Evolutionary conservation across 1,140 invertebrate species (phyloP).

Genomic region (Orussus abietinus): DNA sequence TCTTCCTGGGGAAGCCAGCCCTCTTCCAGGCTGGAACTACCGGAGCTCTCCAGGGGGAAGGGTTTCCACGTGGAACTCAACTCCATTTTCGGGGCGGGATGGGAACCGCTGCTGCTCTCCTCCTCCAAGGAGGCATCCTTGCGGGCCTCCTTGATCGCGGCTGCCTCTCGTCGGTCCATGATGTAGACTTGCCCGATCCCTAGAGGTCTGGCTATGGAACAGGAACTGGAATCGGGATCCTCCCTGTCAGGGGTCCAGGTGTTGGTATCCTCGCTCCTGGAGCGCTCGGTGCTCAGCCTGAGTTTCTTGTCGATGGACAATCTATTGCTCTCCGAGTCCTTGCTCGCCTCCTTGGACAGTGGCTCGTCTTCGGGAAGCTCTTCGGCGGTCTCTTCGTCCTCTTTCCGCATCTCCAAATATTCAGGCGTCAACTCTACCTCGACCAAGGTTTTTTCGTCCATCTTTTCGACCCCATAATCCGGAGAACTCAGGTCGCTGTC

Average conservation of each 20-base stretch:
- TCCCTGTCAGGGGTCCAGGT: constrained; percentile 55
- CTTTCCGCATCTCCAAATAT: constrained; percentile 47
- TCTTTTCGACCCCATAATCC: constrained; percentile 46
- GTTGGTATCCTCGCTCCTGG: constrained; percentile 47
- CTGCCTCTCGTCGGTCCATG: constrained; percentile 44
- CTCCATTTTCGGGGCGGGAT: constrained; percentile 60
- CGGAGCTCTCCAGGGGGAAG: constrained; percentile 75
- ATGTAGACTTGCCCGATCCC: constrained; percentile 65
- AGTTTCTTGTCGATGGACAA: constrained; percentile 43
- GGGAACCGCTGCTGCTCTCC: constrained; percentile 67
- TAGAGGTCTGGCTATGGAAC: constrained; percentile 70
- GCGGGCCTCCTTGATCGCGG: constrained; percentile 34
- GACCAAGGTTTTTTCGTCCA: constrained; percentile 49
- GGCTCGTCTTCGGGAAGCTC: constrained; percentile 49
- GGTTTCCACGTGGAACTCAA: constrained; percentile 72
- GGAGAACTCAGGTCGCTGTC: constrained; percentile 48
- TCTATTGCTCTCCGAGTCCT: constrained; percentile 24
- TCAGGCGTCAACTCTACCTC: constrained; percentile 49
- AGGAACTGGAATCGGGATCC: constrained; percentile 74
- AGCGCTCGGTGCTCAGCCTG: constrained; percentile 44
- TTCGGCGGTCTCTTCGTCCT: constrained; percentile 41
- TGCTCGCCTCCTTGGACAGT: constrained; percentile 15
- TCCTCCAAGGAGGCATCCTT: constrained; percentile 43
- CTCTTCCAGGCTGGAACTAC: constrained; percentile 77
- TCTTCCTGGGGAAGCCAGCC: constrained; percentile 73